Evolutionary conservation across 92 coral and sea anemone species (phyloP).

Genomic region (Montipora capitata): DNA sequence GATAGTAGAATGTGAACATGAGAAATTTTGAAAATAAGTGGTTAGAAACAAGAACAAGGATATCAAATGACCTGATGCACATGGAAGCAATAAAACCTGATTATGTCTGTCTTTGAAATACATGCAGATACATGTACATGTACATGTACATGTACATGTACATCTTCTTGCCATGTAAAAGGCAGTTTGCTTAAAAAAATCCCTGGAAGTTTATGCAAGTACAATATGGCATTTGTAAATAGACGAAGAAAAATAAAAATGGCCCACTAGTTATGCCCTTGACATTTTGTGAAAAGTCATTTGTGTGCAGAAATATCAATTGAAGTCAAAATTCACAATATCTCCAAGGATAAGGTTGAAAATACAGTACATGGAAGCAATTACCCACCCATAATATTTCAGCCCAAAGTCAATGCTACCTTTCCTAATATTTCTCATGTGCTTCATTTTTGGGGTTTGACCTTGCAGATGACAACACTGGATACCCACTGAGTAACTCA

Average conservation of each 20-base stretch:
- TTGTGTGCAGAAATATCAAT: not conserved
- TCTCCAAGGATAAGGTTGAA: slow-evolving; percentile 5
- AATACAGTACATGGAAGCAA: slow-evolving; percentile 8
- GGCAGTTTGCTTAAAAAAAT: slow-evolving; percentile 32
- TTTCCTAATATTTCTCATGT: too few species aligned
- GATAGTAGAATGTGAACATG: slow-evolving; percentile 29
- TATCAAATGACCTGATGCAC: slow-evolving; percentile 23
- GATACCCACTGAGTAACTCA: slow-evolving; percentile 36
- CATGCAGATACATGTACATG: too few species aligned
- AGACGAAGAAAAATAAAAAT: not conserved
- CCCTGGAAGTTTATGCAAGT: slow-evolving; percentile 25
- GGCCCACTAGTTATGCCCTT: not conserved
- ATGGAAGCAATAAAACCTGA: slow-evolving; percentile 31
- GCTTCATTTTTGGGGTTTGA: slow-evolving; percentile 27
- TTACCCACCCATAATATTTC: too few species aligned
- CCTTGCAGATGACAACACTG: slow-evolving; percentile 29
- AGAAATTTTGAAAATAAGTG: slow-evolving; percentile 23
- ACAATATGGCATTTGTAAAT: slow-evolving; percentile 26
- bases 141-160: too few species aligned
- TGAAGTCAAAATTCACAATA: slow-evolving; percentile 12
- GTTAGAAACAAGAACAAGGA: slow-evolving; percentile 25
- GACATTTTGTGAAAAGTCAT: slow-evolving; percentile 8
- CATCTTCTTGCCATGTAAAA: slow-evolving; percentile 20
- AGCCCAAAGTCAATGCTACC: too few species aligned
- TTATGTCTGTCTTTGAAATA: slow-evolving; percentile 27